Evolutionary conservation across 2,113 vertebrate genomes (phyloP).

Genomic region (Dipodomys ordii): DNA sequence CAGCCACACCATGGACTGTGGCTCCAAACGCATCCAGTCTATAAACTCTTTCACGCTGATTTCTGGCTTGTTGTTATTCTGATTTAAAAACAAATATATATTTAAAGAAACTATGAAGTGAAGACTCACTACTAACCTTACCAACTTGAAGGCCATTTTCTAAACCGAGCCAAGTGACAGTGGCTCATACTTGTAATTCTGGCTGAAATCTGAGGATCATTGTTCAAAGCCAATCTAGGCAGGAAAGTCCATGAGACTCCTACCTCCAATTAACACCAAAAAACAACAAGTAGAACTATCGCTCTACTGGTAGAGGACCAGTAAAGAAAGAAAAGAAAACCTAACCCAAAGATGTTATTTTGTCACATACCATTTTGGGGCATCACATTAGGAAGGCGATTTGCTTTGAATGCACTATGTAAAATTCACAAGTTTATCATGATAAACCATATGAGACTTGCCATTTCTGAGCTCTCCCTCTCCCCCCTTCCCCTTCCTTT

Average conservation of each 20-base stretch:
- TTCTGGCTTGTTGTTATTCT: constrained; percentile 97
- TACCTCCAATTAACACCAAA: too few relatives aligned
- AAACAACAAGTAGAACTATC: too few relatives aligned
- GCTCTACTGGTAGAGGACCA: too few relatives aligned
- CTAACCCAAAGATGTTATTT: background rate
- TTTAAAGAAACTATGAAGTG: background rate
- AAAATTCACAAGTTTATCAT: background rate
- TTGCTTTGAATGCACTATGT: background rate
- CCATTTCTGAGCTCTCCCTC: background rate
- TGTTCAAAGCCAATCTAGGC: too few relatives aligned
- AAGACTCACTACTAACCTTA: background rate
- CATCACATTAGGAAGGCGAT: constrained; percentile 18
- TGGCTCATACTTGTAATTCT: too few relatives aligned
- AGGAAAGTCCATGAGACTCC: too few relatives aligned
- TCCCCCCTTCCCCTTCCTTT: too few relatives aligned
- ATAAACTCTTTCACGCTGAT: constrained; percentile 95
- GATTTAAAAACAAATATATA: constrained; percentile 62
- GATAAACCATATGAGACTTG: constrained; percentile 40
- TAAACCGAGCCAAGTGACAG: too few relatives aligned
- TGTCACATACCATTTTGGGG: background rate
- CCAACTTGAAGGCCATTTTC: background rate
- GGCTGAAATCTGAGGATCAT: too few relatives aligned
- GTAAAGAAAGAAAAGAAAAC: too few relatives aligned
- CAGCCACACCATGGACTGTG: constrained; percentile 99
- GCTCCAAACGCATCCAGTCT: constrained; percentile 98